Conservation (phyloP, 2,888 invertebrate genomes). For the Tortricodes alternella region DNA sequence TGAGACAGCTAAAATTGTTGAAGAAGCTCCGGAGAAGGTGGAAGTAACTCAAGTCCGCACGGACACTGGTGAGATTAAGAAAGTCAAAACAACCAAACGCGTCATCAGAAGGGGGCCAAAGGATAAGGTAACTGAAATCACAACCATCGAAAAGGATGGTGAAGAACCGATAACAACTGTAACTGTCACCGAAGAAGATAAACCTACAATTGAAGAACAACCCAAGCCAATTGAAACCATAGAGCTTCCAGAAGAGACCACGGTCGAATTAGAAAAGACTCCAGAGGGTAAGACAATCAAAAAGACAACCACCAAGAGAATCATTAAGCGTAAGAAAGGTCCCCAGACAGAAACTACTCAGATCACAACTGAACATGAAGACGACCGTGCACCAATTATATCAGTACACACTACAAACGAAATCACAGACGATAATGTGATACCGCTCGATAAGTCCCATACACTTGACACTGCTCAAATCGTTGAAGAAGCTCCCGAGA, state of each 20-base stretch:
- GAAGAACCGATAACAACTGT: conserved; percentile 56
- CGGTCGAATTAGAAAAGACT: not conserved
- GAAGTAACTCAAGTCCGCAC: conserved; percentile 59
- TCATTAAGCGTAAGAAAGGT: conserved; percentile 40
- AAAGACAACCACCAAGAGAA: conserved; percentile 41
- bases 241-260: conserved; percentile 34
- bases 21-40: not conserved
- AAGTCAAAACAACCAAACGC: conserved; percentile 64
- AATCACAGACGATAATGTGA: conserved; percentile 46
- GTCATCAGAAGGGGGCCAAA: conserved; percentile 69
- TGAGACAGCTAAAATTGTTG: not conserved
- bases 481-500: not conserved
- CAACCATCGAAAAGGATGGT: conserved; percentile 67
- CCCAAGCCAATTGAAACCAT: not conserved
- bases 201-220: conserved; percentile 26
- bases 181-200: conserved; percentile 43
- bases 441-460: conserved; percentile 37
- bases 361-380: conserved; percentile 36
- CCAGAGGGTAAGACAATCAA: conserved; percentile 41
- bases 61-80: conserved; percentile 51
- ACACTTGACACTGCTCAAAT: not conserved
- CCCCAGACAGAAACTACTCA: conserved; percentile 35
- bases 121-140: conserved; percentile 69
- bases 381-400: conserved; percentile 13
- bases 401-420: conserved; percentile 31